Conservation (phyloP, 2,113 vertebrate species). For the Vulpes lagopus region DNA sequence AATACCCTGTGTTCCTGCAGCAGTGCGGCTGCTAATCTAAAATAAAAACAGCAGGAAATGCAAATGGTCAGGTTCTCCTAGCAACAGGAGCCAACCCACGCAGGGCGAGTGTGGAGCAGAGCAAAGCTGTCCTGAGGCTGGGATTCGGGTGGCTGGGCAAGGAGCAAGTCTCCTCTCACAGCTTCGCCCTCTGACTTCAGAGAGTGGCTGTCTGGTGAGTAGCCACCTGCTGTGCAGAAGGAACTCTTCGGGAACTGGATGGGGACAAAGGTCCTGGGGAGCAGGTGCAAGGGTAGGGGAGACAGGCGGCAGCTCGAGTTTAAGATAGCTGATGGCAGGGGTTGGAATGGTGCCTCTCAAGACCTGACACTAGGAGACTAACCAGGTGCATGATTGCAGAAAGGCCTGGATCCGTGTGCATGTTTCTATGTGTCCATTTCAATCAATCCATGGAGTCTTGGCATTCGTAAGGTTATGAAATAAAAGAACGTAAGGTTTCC, state of each 20-base stretch:
- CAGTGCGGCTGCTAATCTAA: slow-evolving; percentile 81
- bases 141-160: slow-evolving; percentile 40
- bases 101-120: slow-evolving; percentile 82
- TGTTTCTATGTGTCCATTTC: not conserved
- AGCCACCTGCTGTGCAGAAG: not conserved
- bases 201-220: not conserved
- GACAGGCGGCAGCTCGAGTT: not conserved
- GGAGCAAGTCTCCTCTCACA: not conserved
- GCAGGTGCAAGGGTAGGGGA: not conserved
- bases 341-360: not conserved
- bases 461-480: not conserved
- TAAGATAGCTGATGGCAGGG: not conserved
- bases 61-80: slow-evolving; percentile 86
- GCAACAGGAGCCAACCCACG: slow-evolving; percentile 82
- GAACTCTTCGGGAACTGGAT: not conserved
- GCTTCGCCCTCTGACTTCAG: not conserved
- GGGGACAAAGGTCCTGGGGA: not conserved
- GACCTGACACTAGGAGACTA: not conserved
- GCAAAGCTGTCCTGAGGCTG: slow-evolving; percentile 75
- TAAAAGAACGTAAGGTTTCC: not conserved
- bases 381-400: not conserved
- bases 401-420: not conserved
- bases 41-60: slow-evolving; percentile 85
- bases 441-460: not conserved
- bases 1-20: slow-evolving; percentile 81